phyloP scores from a whole-genome alignment of 2,888 invertebrate species.

The Patella depressa region DNA sequence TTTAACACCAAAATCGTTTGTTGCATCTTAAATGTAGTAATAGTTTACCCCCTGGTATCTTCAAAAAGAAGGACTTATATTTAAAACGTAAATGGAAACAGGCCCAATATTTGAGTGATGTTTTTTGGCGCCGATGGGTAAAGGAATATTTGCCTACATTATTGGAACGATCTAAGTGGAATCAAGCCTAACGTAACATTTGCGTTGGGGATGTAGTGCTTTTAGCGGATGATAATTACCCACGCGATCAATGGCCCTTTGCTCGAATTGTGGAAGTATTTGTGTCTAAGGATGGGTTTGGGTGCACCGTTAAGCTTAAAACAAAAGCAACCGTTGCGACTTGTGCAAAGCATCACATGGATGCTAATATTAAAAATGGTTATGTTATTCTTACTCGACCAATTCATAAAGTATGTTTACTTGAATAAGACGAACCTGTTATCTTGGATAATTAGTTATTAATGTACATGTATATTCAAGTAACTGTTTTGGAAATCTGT shows the following conservation, averaged over 20 bases:
- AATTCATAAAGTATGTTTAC: not conserved
- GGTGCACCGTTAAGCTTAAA: not conserved
- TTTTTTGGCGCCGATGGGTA: not conserved
- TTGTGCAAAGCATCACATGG: not conserved
- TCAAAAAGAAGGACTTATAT: conserved; percentile 14
- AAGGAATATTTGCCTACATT: not conserved
- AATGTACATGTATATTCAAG: too few species aligned
- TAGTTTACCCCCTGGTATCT: conserved; percentile 25
- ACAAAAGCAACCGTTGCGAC: not conserved
- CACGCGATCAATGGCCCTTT: conserved; percentile 4
- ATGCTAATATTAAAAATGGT: not conserved
- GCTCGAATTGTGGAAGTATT: not conserved
- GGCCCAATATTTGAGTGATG: not conserved
- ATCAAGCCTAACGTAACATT: not conserved
- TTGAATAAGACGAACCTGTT: not conserved
- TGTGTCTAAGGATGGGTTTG: not conserved
- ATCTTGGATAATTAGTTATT: too few species aligned
- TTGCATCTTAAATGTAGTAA: conserved; percentile 40
- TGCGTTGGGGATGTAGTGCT: not conserved
- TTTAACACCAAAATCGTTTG: conserved; percentile 60
- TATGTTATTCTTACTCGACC: not conserved
- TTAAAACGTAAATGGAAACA: not conserved
- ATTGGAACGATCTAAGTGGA: not conserved
- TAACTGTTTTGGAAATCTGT: too few species aligned
- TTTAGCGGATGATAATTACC: not conserved